Evolutionary conservation across 2,888 invertebrate species (phyloP).

Genomic region (Parasteatoda lunata): DNA sequence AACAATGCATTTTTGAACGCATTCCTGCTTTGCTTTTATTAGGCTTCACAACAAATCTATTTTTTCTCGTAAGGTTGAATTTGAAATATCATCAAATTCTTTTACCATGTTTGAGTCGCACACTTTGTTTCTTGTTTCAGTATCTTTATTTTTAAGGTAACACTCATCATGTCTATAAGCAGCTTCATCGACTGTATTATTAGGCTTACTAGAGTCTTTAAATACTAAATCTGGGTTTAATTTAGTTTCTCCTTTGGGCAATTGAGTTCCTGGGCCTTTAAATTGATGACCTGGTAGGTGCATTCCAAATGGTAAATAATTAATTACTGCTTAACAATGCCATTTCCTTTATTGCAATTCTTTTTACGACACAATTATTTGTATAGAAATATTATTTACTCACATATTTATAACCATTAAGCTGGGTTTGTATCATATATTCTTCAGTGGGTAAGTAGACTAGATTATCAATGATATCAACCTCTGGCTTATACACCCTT

Average conservation of each 20-base stretch:
- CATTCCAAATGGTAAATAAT: constrained; percentile 23
- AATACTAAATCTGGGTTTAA: constrained; percentile 1
- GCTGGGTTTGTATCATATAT: neutral
- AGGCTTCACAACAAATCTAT: neutral
- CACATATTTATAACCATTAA: constrained; percentile 2
- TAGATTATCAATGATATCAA: neutral
- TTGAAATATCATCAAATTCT: constrained; percentile 18
- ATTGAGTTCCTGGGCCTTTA: constrained; percentile 16
- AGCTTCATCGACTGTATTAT: neutral
- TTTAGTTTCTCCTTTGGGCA: no score
- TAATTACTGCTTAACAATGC: neutral
- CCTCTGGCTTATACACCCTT: no score
- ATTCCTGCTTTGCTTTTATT: constrained; percentile 10
- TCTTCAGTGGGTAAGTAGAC: neutral
- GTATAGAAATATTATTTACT: neutral
- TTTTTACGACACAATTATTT: constrained; percentile 14
- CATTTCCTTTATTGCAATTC: neutral
- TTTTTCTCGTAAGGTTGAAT: constrained; percentile 32
- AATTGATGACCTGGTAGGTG: constrained; percentile 28
- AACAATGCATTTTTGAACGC: constrained; percentile 9
- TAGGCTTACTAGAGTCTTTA: constrained; percentile 12
- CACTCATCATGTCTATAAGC: constrained; percentile 1
- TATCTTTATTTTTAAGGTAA: constrained; percentile 17
- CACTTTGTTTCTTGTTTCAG: no score
- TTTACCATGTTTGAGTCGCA: constrained; percentile 16